A percentile compares a stretch with the other conserved stretches of the same genome.
Evolutionary conservation across 2,113 vertebrate species (phyloP).

Genomic region (Thryonomys swinderianus): DNA sequence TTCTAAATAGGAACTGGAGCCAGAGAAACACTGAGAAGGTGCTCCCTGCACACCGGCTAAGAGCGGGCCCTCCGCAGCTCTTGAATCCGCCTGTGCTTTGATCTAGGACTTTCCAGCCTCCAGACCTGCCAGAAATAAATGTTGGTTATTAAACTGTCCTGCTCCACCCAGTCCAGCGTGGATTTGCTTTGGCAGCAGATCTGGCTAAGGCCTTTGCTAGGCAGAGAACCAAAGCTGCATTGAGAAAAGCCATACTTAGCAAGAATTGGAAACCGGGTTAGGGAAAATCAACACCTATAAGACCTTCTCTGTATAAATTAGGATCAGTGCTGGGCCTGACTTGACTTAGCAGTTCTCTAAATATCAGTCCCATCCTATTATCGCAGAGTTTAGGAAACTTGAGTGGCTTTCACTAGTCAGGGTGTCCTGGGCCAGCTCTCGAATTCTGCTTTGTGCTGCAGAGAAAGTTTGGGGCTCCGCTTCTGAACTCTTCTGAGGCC

Average conservation of each 20-base stretch:
- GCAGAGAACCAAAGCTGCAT: not conserved
- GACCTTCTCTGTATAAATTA: not conserved
- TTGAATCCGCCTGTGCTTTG: not conserved
- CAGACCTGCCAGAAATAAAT: not conserved
- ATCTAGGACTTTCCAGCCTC: not conserved
- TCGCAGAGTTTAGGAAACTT: not conserved
- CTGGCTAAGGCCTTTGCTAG: not conserved
- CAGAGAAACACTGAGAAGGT: not conserved
- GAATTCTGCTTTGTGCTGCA: not conserved
- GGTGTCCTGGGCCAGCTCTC: not conserved
- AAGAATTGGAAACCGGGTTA: not conserved
- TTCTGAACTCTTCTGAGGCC: not conserved
- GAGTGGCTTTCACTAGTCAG: not conserved
- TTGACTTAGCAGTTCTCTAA: not conserved
- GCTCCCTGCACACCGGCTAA: not conserved
- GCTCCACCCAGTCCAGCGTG: not conserved
- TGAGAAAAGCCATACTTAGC: not conserved
- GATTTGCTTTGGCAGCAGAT: not conserved
- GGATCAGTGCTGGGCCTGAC: not conserved
- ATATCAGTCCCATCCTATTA: not conserved
- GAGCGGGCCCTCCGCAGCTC: not conserved
- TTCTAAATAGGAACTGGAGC: no score
- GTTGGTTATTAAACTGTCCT: not conserved
- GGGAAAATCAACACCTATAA: rapidly evolving
- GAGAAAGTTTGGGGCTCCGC: not conserved